Evolutionary conservation across 2,888 invertebrate species (phyloP), one percentile per base, ranked within the genome.

Genomic region (Ypsolopha scabrella): DNA sequence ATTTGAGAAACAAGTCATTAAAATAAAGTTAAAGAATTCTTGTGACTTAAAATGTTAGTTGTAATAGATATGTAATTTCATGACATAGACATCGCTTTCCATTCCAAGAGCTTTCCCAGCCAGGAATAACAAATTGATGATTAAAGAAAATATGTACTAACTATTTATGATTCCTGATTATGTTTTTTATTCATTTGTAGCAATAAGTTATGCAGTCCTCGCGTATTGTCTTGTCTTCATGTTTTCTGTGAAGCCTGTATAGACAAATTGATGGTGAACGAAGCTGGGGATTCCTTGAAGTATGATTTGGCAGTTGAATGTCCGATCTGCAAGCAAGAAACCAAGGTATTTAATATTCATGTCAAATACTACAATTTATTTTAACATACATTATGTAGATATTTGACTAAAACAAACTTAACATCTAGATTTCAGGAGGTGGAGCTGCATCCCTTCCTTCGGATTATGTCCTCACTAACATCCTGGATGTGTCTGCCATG

Each of bases 241-340:
- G 95, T 95, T 50, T 97, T 96, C 87, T 98, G 98, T 86, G 95
- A 96, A 85, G 90, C 91, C 60, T 98, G 98, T 81, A 89, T 98
- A 67, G 92, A 93, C 71, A 94, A 94, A 73, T 88, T 93, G 68
- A 87, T 94, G 67, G 89, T 90, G 57, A 91, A 90, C 64, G 92
- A 92, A 72, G 90, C 88, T 55, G 91, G 91, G 43, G 92, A 92
- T 75, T 87, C 90, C 49, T 83, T 89, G 44, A 90, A 90, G 67
- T 82, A 86, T 62, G 89, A 90, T 76, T 87, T 89, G 64, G 87
- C 88, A 60, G 90, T 95, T 56, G 88, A 88, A 64, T 95, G 95
- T 68, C 94, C 94, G 35, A 88, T 91, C 54, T 97, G 97, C 87
- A 91, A 92, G 71, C 95, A 97, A 87, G 90, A 92, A 74, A 96